Percentiles rank a stretch among this genome's conserved stretches.
These are phyloP conservation scores for Eidolon dupreanum DNA, from an alignment of 2,797 vertebrate genomes.

Conservation along the genomic window DNA sequence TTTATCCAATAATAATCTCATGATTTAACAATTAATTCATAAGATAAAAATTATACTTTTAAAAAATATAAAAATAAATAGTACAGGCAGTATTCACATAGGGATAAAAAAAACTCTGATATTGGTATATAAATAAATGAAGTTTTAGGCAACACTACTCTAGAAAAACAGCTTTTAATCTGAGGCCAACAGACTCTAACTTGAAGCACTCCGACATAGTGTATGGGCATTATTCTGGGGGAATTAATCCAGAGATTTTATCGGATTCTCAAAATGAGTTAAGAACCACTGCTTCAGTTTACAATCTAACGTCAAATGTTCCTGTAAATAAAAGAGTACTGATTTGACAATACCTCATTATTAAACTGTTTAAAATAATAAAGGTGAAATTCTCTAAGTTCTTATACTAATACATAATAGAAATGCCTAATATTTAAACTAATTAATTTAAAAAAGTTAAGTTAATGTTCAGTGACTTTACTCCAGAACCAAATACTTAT, in stretches of 20 bases:
- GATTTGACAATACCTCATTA: not conserved
- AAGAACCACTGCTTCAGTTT: not conserved
- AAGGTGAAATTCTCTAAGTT: conserved; percentile 6
- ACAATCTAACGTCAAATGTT: not conserved
- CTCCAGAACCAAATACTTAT: not conserved
- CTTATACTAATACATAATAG: not conserved
- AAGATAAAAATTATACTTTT: conserved; percentile 7
- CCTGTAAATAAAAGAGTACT: not conserved
- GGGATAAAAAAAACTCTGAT: not conserved
- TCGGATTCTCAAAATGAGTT: not conserved
- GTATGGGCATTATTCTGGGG: not conserved
- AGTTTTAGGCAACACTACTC: not conserved
- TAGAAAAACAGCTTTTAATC: not conserved
- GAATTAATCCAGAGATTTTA: not conserved
- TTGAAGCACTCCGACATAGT: not conserved
- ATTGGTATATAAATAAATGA: not conserved
- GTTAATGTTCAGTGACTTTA: not conserved
- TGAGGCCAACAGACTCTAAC: not conserved
- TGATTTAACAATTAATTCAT: not conserved
- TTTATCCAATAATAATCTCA: not conserved
- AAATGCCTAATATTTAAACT: not conserved
- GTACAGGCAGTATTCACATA: not conserved
- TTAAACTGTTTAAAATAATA: not conserved
- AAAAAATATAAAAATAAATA: conserved; percentile 16
- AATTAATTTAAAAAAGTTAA: not conserved